A percentile compares a stretch with the other conserved stretches of the same genome.
Conservation (phyloP, 1,140 invertebrate species). For the Globodera rostochiensis region DNA sequence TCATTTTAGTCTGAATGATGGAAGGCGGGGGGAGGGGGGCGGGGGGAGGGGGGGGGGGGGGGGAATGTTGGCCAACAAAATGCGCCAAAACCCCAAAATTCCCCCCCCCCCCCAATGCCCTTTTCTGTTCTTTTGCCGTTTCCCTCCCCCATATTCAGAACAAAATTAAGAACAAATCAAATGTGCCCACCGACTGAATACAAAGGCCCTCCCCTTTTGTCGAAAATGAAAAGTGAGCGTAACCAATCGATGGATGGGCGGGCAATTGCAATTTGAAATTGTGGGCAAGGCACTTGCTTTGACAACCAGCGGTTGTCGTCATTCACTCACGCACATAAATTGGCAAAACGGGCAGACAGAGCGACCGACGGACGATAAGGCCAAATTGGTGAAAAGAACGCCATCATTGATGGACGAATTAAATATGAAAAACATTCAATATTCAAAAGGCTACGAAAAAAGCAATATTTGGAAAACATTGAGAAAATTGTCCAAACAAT, state of each 20-base stretch:
- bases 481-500: too few species aligned
- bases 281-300: neutral
- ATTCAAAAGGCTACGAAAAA: too few species aligned
- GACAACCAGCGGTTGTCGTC: neutral
- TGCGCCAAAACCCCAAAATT: neutral
- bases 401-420: too few species aligned
- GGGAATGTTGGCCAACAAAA: neutral
- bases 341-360: neutral
- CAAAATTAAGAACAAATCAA: too few species aligned
- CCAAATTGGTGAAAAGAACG: neutral
- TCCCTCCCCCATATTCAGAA: neutral
- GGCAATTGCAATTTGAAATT: neutral
- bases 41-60: neutral
- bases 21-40: neutral
- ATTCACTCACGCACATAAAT: neutral
- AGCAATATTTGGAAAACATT: too few species aligned
- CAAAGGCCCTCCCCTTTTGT: too few species aligned
- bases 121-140: neutral
- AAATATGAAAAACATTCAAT: too few species aligned
- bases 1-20: neutral
- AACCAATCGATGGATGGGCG: neutral
- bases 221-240: neutral
- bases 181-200: too few species aligned
- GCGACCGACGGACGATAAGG: neutral
- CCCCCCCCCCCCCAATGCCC: neutral